These are phyloP conservation scores for Amazona vittata DNA, from an alignment of 2,113 vertebrate genomes.

Conservation along the genomic window DNA sequence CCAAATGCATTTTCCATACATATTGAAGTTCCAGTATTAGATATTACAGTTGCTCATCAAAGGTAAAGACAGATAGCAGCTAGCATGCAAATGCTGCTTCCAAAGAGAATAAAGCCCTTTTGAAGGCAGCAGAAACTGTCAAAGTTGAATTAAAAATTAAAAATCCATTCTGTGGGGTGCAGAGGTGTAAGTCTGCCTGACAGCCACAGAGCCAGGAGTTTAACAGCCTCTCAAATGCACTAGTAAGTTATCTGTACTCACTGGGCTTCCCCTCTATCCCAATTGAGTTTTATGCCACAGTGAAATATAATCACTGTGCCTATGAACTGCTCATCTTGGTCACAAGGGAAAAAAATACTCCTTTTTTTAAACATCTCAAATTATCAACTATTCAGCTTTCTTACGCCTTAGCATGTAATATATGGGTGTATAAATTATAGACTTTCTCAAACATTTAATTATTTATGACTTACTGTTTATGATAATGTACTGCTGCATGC, in stretches of 20 bases:
- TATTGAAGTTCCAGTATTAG: not conserved
- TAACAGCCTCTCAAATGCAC: not conserved
- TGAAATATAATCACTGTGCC: not conserved
- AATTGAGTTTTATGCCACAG: not conserved
- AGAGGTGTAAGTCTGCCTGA: conserved; percentile 17
- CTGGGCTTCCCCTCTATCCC: not conserved
- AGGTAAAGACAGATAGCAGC: conserved; percentile 5
- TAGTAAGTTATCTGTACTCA: not conserved
- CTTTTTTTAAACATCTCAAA: not conserved
- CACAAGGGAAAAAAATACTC: not conserved
- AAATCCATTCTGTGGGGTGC: conserved; percentile 22
- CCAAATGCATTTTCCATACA: not conserved
- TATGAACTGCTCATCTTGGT: not conserved
- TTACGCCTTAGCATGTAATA: not conserved
- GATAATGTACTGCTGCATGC: not conserved
- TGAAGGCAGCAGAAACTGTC: conserved; percentile 57
- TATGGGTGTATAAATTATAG: not conserved
- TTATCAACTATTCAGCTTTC: not conserved
- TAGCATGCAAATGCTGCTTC: conserved; percentile 34
- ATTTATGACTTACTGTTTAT: conserved; percentile 35
- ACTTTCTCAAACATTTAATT: not conserved
- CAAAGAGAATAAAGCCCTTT: conserved; percentile 61
- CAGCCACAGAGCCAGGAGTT: not conserved
- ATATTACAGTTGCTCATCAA: conserved; percentile 17
- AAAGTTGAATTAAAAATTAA: conserved; percentile 59